phyloP scores from a whole-genome alignment of 2,113 vertebrate species.

The Macroglossus sobrinus region DNA sequence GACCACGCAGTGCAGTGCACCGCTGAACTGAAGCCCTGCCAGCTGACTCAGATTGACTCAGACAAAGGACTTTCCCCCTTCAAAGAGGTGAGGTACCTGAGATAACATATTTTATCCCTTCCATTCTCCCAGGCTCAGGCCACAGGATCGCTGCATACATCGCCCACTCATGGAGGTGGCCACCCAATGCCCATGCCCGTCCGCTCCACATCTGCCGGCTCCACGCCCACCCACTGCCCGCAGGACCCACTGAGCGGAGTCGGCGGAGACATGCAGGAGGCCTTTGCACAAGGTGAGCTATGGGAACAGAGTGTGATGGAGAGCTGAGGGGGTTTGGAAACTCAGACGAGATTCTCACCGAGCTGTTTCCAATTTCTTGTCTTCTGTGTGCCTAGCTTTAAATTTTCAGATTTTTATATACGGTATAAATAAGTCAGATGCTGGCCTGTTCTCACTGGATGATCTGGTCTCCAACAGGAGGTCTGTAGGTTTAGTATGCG shows the following conservation, averaged over 20 bases:
- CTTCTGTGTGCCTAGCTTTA: not conserved
- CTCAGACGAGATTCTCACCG: not conserved
- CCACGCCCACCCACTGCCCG: constrained; percentile 91
- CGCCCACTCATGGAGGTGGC: constrained; percentile 89
- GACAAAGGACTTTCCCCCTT: not conserved
- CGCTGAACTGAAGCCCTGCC: not conserved
- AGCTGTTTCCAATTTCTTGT: not conserved
- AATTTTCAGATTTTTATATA: not conserved
- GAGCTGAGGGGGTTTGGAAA: not conserved
- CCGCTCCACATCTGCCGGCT: constrained; percentile 91
- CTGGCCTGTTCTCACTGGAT: not conserved
- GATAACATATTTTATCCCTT: constrained; percentile 44
- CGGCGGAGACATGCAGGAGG: constrained; percentile 91
- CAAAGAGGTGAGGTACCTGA: not conserved
- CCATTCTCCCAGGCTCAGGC: constrained; percentile 86
- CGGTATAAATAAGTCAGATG: not conserved
- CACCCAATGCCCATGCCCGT: constrained; percentile 93
- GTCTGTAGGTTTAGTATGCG: not conserved
- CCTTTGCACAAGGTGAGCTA: constrained; percentile 91
- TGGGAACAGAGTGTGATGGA: rapidly evolving
- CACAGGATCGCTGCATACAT: constrained; percentile 90
- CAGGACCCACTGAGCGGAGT: constrained; percentile 90
- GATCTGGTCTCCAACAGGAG: not conserved
- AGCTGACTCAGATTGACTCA: not conserved
- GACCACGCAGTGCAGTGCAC: not conserved